phyloP scores from a whole-genome alignment of 2,113 vertebrate genomes.

The Apodemus speciosus region DNA sequence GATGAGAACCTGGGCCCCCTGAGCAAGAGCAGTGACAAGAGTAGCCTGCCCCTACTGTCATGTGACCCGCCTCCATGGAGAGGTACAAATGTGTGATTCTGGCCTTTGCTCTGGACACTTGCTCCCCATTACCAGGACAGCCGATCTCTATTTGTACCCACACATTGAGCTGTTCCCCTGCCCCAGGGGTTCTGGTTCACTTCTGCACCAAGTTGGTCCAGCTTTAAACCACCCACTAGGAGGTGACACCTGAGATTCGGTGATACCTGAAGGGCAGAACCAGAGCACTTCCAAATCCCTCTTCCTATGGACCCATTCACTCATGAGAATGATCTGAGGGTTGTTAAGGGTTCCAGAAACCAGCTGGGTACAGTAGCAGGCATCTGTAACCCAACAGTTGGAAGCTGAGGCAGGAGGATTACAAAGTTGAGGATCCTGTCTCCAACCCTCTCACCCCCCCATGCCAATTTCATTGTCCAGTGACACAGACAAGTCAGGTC shows the following conservation, averaged over 20 bases:
- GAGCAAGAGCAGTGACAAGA: background rate
- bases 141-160: background rate
- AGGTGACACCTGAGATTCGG: background rate
- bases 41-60: background rate
- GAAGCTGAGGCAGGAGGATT: background rate
- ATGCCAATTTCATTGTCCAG: background rate
- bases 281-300: background rate
- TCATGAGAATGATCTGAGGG: background rate
- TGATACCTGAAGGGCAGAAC: background rate
- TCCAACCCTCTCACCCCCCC: no score
- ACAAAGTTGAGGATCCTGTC: background rate
- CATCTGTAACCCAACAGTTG: background rate
- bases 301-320: background rate
- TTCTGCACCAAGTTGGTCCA: background rate
- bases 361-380: background rate
- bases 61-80: background rate
- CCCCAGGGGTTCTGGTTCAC: background rate
- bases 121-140: background rate
- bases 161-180: background rate
- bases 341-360: background rate
- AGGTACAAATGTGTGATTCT: background rate
- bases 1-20: background rate
- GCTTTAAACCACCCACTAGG: background rate
- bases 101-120: background rate
- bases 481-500: background rate